Percentiles rank a stretch among this genome's conserved stretches.
Evolutionary conservation across 2,888 invertebrate species (phyloP).

Genomic region (Troglohyphantes excavatus): DNA sequence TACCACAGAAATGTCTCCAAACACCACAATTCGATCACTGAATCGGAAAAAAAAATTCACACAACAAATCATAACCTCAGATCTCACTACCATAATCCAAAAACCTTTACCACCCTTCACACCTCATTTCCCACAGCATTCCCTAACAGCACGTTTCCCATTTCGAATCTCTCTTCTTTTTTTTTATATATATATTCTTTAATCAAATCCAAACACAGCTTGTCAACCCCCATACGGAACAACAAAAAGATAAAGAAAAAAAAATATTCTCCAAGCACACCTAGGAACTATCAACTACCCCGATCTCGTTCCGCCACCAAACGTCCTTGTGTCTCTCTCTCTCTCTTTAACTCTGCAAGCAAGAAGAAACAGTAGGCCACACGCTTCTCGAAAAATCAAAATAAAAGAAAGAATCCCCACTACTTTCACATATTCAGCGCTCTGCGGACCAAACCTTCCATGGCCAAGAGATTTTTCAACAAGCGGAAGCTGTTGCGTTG

Average conservation of each 20-base stretch:
- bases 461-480: constrained; percentile 28
- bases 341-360: not conserved
- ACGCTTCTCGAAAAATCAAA: not conserved
- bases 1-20: not conserved
- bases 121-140: not conserved
- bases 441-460: not conserved
- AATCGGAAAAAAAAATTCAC: not conserved
- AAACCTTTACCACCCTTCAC: not conserved
- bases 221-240: not conserved
- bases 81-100: not conserved
- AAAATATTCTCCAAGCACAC: not conserved
- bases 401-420: constrained; percentile 24
- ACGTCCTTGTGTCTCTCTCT: constrained; percentile 47
- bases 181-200: not conserved
- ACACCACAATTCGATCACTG: not conserved
- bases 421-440: constrained; percentile 59
- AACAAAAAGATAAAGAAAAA: constrained; percentile 13
- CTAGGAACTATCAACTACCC: constrained; percentile 1
- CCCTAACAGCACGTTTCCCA: not conserved
- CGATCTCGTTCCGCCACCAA: constrained; percentile 4
- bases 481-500: constrained; percentile 48
- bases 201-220: not conserved
- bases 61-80: not conserved
- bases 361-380: constrained; percentile 63
- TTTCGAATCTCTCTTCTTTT: not conserved